Evolutionary conservation across 1,140 invertebrate genomes (phyloP).

Genomic region (Aphis gossypii): DNA sequence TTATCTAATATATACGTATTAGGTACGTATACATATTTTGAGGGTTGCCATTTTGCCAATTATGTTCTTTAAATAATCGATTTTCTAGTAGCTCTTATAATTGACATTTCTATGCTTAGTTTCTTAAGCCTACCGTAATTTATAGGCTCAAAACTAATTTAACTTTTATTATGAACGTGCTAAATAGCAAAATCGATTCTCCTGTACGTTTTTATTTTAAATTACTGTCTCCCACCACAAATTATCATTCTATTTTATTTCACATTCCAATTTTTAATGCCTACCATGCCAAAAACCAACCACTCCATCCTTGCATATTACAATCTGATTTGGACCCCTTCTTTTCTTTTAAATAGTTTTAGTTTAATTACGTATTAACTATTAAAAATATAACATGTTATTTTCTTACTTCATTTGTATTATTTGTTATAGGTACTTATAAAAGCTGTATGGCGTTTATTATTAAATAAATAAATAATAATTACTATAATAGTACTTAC

Average conservation of each 20-base stretch:
- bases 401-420: neutral
- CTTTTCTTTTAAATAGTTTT: neutral
- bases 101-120: neutral
- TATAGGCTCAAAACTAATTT: neutral
- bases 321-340: neutral
- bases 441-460: neutral
- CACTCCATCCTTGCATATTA: neutral
- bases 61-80: no score
- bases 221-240: neutral
- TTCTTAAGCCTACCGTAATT: neutral
- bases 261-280: neutral
- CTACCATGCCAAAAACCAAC: neutral
- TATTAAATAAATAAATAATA: no score
- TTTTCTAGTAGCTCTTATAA: no score
- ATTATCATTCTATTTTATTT: neutral
- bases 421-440: neutral
- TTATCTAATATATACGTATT: no score
- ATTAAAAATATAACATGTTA: neutral
- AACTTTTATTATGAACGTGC: neutral
- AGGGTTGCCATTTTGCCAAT: no score
- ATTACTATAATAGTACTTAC: neutral
- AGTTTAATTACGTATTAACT: neutral
- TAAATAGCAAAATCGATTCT: neutral
- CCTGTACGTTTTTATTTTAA: neutral
- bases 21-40: no score